Evolutionary conservation across 92 coral and sea anemone species (phyloP).

Genomic region (Parazoanthus atlanticus): DNA sequence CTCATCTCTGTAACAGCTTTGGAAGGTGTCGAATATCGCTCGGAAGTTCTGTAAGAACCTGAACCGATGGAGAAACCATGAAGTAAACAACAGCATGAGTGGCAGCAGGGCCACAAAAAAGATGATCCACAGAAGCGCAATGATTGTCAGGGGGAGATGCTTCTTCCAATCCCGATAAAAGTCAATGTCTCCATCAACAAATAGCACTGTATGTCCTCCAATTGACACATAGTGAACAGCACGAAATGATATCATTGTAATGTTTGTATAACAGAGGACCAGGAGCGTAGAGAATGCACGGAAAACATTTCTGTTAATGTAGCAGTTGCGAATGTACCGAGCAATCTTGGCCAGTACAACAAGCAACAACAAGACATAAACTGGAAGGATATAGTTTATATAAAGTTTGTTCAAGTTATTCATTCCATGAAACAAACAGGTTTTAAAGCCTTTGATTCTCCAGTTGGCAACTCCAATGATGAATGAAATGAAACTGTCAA

Average conservation of each 20-base stretch:
- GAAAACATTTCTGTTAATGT: slow-evolving; percentile 77
- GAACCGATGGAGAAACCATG: slow-evolving; percentile 71
- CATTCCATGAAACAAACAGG: slow-evolving; percentile 71
- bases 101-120: slow-evolving; percentile 78
- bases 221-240: slow-evolving; percentile 73
- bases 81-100: slow-evolving; percentile 68
- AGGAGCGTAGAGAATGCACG: slow-evolving; percentile 77
- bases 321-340: slow-evolving; percentile 71
- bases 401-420: slow-evolving; percentile 78
- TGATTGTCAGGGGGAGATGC: slow-evolving; percentile 78
- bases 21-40: slow-evolving; percentile 85
- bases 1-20: slow-evolving; percentile 71
- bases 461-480: slow-evolving; percentile 78
- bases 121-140: slow-evolving; percentile 66
- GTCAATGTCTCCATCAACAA: slow-evolving; percentile 74
- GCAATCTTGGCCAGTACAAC: slow-evolving; percentile 67
- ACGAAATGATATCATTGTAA: slow-evolving; percentile 74
- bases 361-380: slow-evolving; percentile 68
- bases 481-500: slow-evolving; percentile 71
- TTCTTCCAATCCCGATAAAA: slow-evolving; percentile 59
- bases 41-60: slow-evolving; percentile 62
- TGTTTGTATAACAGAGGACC: slow-evolving; percentile 78
- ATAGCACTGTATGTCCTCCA: slow-evolving; percentile 70
- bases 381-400: slow-evolving; percentile 71
- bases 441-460: slow-evolving; percentile 53